A percentile compares a stretch with the other conserved stretches of the same genome.
Evolutionary conservation across 2,888 invertebrate genomes (phyloP).

Genomic region (Noctua fimbriata): DNA sequence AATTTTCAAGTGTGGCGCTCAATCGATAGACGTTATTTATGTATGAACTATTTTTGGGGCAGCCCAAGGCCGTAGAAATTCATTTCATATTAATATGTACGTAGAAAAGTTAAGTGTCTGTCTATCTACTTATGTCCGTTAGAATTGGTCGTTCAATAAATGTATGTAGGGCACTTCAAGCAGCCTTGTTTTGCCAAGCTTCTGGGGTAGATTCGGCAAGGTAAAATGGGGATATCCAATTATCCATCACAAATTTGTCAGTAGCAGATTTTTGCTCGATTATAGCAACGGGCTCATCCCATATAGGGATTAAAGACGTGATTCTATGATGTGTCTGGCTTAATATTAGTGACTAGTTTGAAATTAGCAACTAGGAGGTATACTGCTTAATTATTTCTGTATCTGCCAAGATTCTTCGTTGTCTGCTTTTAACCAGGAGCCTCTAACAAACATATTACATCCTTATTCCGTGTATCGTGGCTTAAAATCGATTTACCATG

Average conservation of each 20-base stretch:
- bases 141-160: not conserved
- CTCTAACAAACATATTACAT: not conserved
- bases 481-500: constrained; percentile 42
- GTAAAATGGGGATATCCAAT: no score
- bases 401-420: not conserved
- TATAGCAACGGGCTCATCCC: not conserved
- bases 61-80: constrained; percentile 44
- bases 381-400: not conserved
- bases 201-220: no score
- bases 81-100: constrained; percentile 41
- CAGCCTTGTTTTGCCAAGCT: not conserved
- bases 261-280: not conserved
- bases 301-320: not conserved
- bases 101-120: not conserved
- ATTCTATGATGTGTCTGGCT: not conserved
- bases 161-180: not conserved
- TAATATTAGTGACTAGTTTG: not conserved
- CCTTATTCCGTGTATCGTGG: constrained; percentile 5
- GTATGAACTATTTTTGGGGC: constrained; percentile 42
- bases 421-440: not conserved
- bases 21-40: constrained; percentile 51
- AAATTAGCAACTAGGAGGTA: not conserved
- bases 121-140: not conserved
- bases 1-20: constrained; percentile 18
- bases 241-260: not conserved